Base-by-base conservation (phyloP, 2,888 invertebrate genomes). In the Spodoptera exigua region DNA sequence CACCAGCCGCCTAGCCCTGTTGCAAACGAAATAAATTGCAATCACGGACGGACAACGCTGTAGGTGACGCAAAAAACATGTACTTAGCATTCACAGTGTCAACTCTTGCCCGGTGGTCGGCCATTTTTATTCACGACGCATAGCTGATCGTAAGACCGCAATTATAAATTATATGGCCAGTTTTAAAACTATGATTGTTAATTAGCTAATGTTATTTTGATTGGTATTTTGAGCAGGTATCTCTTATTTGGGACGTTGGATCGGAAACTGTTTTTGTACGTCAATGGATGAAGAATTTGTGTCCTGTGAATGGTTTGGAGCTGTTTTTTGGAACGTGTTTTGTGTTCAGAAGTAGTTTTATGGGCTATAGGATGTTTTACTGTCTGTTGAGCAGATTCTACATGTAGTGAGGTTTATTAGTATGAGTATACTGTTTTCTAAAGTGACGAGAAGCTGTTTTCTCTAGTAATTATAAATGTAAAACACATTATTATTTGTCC, bases 21-120 rank as follows among this genome's bases (percentile, higher is more conserved):
- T 62, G 63, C 61, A 60, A 65, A 59, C 57, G 41, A 67, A 74
- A 74, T 70, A 64, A 76, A 76, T 77, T 72, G 72, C 76, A 77
- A 76, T 76, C 76, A 77, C 77, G 76, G 47, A 62, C 12, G 14
- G 16, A 48, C 78, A 76, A 53, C 67, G 82, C 78, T 74, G 83
- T 83, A 79, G 84, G 82, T 83, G 83, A 82, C 82, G 80, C 81
- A 81, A 84, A 85, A 83, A 80, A 71, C 59, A 35, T 64, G 58
- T 56, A 79, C 61, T 77, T 80, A 78, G 74, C 78, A 79, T 80
- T 68, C 70, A 66, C 40, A 21, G 49, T 49, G 64, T 61, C 58
- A 54, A 49, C 39, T 35, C 80, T 46, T 61, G 36, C 70, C 71
- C 66, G 85, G 85, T 86, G 85, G 85, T 86, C 85, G 65, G 11